Evolutionary conservation across 1,140 invertebrate genomes (phyloP).

Genomic region (Panagrolaimus sp.): DNA sequence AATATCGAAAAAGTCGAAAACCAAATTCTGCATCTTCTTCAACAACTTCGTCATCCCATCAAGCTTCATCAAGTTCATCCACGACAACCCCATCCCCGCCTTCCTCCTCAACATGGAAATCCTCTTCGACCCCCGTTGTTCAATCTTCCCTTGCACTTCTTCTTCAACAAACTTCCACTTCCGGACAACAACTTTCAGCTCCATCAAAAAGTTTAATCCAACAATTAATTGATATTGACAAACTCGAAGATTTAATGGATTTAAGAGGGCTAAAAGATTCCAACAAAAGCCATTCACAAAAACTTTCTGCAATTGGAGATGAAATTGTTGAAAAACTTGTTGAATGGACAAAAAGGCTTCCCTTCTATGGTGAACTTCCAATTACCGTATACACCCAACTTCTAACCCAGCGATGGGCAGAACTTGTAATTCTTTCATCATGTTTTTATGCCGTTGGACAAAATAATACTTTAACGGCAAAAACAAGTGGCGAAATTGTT

Average conservation of each 20-base stretch:
- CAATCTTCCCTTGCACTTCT: background rate
- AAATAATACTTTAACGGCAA: constrained; percentile 11
- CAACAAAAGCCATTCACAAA: constrained; percentile 38
- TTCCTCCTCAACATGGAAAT: background rate
- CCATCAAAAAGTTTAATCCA: constrained; percentile 27
- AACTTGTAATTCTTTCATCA: constrained; percentile 39
- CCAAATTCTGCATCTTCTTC: background rate
- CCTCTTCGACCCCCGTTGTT: background rate
- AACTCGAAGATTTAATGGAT: constrained; percentile 52
- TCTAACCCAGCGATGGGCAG: constrained; percentile 84
- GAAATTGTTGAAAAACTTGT: constrained; percentile 74
- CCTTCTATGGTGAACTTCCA: constrained; percentile 88
- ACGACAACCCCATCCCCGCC: constrained; percentile 8
- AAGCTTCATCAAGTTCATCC: background rate
- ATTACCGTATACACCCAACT: constrained; percentile 84
- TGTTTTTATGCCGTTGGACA: constrained; percentile 22
- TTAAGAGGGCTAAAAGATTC: constrained; percentile 65
- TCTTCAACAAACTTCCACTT: background rate
- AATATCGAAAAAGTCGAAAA: constrained; percentile 77
- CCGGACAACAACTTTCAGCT: background rate
- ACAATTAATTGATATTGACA: constrained; percentile 57
- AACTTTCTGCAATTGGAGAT: constrained; percentile 38
- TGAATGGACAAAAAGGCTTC: constrained; percentile 93
- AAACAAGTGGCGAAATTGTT: constrained; percentile 36
- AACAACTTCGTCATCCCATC: no score